Evolutionary conservation across 1,140 invertebrate species (phyloP), one percentile per base, ranked within the genome.

Genomic region (Pseudachorutes palmiensis): DNA sequence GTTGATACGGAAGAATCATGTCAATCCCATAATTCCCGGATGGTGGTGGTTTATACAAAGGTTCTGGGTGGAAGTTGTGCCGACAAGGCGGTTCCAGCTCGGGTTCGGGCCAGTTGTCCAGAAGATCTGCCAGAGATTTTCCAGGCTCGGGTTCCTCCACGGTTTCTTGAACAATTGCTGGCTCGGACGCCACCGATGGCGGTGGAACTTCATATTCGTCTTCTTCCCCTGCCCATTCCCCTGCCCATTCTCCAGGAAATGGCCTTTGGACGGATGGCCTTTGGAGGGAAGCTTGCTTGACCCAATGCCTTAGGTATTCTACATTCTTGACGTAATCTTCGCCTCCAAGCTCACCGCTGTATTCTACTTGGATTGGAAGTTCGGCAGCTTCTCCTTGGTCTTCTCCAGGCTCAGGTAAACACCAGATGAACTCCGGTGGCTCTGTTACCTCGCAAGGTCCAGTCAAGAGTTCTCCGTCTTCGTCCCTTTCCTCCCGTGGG

Each of bases 21-120:
- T 68, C 67, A 33, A 68, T 19, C 1, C 26, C 41, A 24, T 16
- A 49, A 19, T 68, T 60, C 19, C 67, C 67, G 1, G 62, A 57
- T 36, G 48, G 31, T 36, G 9, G 28, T 1, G 24, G 1, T 24
- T 32, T 41, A 58, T 68, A 68, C 22, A 68, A 33, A 12, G 62
- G 61, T 30, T 64, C 41, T 1, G 66, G 49, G 16, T n/a, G 2
- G 29, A 22, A 67, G 2, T 2, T 51, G 29, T 33, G 41, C n/a
- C 31, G 59, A 26, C 60, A 41, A 24, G 49, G 30, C n/a, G 30
- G 26, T 26, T 45, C 22, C 29, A 60, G 33, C 33, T 33, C 30
- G 16, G 30, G 57, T 26, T 30, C 59, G 5, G 59, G n/a, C n/a
- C n/a, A n/a, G n/a, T n/a, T n/a, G n/a, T n/a, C n/a, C n/a, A n/a